A percentile compares a stretch with the other conserved stretches of the same genome.
Evolutionary conservation across 2,113 vertebrate species (phyloP).

Genomic region (Rhombomys opimus): DNA sequence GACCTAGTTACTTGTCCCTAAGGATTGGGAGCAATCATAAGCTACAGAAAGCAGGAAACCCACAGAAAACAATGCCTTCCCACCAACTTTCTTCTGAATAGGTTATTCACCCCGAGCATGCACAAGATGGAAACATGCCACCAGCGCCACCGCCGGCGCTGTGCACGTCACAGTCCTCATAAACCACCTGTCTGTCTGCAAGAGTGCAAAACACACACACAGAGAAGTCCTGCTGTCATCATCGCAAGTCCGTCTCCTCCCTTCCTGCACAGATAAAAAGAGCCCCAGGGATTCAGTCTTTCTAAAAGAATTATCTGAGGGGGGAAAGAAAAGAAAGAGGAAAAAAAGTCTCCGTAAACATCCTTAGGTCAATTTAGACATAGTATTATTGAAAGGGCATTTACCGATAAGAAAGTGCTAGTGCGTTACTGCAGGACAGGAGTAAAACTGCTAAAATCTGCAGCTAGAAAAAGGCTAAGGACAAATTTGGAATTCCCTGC

Average conservation of each 20-base stretch:
- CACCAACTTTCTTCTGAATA: slow-evolving; percentile 51
- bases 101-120: slow-evolving; percentile 33
- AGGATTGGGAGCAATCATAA: slow-evolving; percentile 73
- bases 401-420: slow-evolving; percentile 29
- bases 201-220: background rate
- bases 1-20: slow-evolving; percentile 73
- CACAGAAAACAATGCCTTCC: slow-evolving; percentile 77
- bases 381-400: background rate
- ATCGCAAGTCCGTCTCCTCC: background rate
- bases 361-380: slow-evolving; percentile 48
- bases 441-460: background rate
- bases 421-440: background rate
- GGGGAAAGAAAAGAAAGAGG: slow-evolving; percentile 29
- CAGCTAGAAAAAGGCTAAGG: background rate
- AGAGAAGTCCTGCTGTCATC: background rate
- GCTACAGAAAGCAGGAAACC: slow-evolving; percentile 73
- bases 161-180: background rate
- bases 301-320: slow-evolving; percentile 48
- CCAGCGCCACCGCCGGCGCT: background rate
- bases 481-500: background rate
- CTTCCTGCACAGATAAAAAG: slow-evolving; percentile 69
- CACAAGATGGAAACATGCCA: slow-evolving; percentile 11
- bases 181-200: slow-evolving; percentile 62
- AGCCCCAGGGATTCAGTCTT: slow-evolving; percentile 52
- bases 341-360: slow-evolving; percentile 55